These are phyloP conservation scores for Atherinomorus stipes DNA, from an alignment of 2,113 vertebrate genomes.

Conservation along the genomic window DNA sequence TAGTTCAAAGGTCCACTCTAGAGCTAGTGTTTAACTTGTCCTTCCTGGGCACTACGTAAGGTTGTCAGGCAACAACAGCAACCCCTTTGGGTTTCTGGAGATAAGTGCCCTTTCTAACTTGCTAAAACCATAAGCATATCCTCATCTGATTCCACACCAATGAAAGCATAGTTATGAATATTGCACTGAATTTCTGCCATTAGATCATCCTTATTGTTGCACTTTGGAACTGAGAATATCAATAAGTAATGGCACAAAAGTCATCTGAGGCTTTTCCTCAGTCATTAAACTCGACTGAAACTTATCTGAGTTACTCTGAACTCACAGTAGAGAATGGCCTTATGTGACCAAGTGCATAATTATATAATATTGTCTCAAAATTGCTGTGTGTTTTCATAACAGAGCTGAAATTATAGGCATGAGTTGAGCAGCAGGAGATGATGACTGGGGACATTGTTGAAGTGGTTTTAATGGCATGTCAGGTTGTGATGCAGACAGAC, in stretches of 20 bases:
- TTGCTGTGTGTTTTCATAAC: slow-evolving; percentile 70
- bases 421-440: slow-evolving; percentile 27
- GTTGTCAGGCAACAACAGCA: not conserved
- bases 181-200: no score
- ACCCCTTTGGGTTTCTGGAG: not conserved
- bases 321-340: slow-evolving; percentile 1
- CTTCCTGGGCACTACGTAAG: no score
- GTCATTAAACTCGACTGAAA: slow-evolving; percentile 9
- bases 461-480: slow-evolving; percentile 21
- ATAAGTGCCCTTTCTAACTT: not conserved
- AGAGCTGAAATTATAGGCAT: slow-evolving; percentile 60
- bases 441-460: slow-evolving; percentile 56
- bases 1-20: not conserved
- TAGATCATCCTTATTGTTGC: no score
- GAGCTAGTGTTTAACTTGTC: not conserved
- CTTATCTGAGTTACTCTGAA: slow-evolving; percentile 20
- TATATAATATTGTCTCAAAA: slow-evolving; percentile 58
- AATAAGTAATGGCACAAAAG: not conserved
- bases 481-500: slow-evolving; percentile 12
- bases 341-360: slow-evolving; percentile 52
- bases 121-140: no score
- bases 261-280: slow-evolving; percentile 5
- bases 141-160: no score
- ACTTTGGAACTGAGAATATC: not conserved
- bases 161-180: no score